Base-by-base conservation (phyloP, 2,888 invertebrate genomes). In the Pogonocherus hispidulus region DNA sequence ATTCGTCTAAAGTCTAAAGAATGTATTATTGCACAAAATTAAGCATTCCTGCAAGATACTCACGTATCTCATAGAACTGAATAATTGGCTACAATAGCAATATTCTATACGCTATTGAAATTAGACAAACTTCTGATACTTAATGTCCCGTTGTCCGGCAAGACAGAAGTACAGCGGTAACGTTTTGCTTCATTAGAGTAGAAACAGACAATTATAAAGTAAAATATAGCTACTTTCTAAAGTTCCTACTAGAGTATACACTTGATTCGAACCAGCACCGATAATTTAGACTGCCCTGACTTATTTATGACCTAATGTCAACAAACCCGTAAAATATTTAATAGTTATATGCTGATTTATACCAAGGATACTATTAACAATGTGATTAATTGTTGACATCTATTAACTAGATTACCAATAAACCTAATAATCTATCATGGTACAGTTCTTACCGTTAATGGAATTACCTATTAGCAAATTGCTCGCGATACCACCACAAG, bases 161-260 rank as follows among this genome's bases (percentile, higher is more conserved):
- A 52, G 52, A 32, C 52, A 32, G 47, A 47, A 62, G 51, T 49
- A 52, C 32, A 16, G 47, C 22, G 35, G 51, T 35, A 64, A 14
- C 57, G 67, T 68, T 71, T 71, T 69, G 67, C 67, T 74, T 75
- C 73, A 73, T 75, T 75, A 75, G 73, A 71, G 66, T 69, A 63
- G 73, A 71, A 73, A 71, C 69, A 66, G 63, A 70, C 75, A 76
- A 74, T 74, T 73, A 75, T 71, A 57, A 67, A 32, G 72, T 76
- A 73, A 76, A 76, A 70, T 76, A 76, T 74, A 71, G 67, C 52
- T 54, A 74, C 73, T 75, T 75, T 75, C 73, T 70, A 73, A 70
- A 76, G 70, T 73, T 74, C 72, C 74, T 72, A 63, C 52, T 52
- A 18, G 32, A 52, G 52, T 64, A 51, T 68, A 71, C 70, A 52